Evolutionary conservation across 92 coral and sea anemone species (phyloP), one percentile per base, ranked within the genome.

Genomic region (Muricea muricata): DNA sequence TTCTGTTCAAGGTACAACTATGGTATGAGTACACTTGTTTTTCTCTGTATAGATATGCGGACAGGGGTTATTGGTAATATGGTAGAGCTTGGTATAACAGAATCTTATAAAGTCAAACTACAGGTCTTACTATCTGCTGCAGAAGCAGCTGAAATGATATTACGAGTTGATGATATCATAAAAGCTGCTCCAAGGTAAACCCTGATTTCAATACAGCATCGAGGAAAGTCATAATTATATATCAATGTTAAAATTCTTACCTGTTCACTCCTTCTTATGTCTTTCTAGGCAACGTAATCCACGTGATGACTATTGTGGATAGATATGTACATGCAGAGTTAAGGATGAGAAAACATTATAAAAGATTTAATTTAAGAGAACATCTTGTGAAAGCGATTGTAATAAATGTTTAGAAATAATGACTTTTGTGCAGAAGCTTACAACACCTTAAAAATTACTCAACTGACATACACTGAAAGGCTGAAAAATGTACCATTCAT

Each of bases 71-170:
- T 92, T 67, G 99, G 97, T 9, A 94, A 97, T 83, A 97, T 97
- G 99, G 89, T 42, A 1, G 93, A 92, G n/a, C 89, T 97, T 75
- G 99, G 99, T 34, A 93, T 97, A 34, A 97, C 99, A 2, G 99
- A 97, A 81, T 97, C 99, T 10, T 97, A 83, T 85, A 91, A 97
- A 78, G 99, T 97, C 48, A 97, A 97, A 85, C 87, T 88, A 15
- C 99, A 97, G 77, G 98, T 97, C 1, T 79, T 97, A 26, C 69
- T 89, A 41, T 97, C 99, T 23, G 98, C 99, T 7, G 98, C 99
- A 3, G 99, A 97, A 74, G 99, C 98, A 2, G 99, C 98, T 0
- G 99, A 97, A 83, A 94, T 97, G 93, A 97, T 97, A 42, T 86
- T 97, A 42, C 91, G 99, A 72, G 99, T 97, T 10, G 99, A 97